A percentile compares a stretch with the other conserved stretches of the same genome.
Conservation (phyloP, 2,797 vertebrate species). For the Brachyalestes nurse region DNA sequence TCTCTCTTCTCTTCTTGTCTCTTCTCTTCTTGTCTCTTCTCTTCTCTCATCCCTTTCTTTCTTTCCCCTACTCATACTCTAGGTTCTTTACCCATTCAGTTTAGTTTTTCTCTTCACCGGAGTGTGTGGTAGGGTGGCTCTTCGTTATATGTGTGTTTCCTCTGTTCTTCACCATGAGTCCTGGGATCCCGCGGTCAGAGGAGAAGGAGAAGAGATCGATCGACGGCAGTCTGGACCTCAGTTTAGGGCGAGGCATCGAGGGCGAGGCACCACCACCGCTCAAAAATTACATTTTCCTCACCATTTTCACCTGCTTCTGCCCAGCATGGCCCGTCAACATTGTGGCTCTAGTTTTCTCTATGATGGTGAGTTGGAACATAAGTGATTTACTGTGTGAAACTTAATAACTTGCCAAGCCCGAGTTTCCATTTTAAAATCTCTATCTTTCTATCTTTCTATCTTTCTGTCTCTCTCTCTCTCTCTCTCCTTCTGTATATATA, state of each 20-base stretch:
- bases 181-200: constrained; percentile 45
- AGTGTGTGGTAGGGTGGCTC: not conserved
- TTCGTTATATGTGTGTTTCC: constrained; percentile 12
- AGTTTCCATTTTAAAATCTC: not conserved
- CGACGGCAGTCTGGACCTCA: constrained; percentile 52
- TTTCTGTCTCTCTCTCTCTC: too few species aligned
- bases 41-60: too few species aligned
- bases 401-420: too few species aligned
- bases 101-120: constrained; percentile 15
- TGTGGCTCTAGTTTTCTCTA: constrained; percentile 83
- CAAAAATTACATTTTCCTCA: constrained; percentile 81
- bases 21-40: constrained; percentile 11
- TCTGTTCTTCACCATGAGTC: constrained; percentile 48
- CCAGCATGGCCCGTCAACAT: constrained; percentile 88
- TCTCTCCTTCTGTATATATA: too few species aligned
- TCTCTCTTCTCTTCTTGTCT: constrained; percentile 47
- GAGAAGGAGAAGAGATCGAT: constrained; percentile 56
- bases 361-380: constrained; percentile 80
- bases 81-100: too few species aligned
- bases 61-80: too few species aligned
- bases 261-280: constrained; percentile 66
- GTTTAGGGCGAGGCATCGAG: constrained; percentile 59
- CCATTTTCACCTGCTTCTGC: constrained; percentile 86
- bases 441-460: too few species aligned
- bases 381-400: not conserved